phyloP scores from a whole-genome alignment of 2,113 vertebrate genomes.

The Cairina moschata region DNA sequence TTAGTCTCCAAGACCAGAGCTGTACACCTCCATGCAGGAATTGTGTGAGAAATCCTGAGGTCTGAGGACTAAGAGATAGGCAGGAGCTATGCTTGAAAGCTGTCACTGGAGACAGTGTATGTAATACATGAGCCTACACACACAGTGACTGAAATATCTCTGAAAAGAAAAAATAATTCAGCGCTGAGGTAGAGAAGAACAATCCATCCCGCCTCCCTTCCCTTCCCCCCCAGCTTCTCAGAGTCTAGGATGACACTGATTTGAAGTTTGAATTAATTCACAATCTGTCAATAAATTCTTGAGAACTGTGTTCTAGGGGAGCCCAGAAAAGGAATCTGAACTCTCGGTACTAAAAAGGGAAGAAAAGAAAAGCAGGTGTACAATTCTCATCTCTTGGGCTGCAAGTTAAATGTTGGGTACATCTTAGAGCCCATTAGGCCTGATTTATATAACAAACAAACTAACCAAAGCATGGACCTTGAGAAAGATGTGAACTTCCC shows the following conservation, averaged over 20 bases:
- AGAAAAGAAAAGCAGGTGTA: background rate
- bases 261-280: constrained; percentile 13
- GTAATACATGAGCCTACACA: background rate
- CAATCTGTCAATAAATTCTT: background rate
- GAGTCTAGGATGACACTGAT: background rate
- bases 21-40: background rate
- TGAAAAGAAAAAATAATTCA: background rate
- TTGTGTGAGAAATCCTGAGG: constrained; percentile 2
- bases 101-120: background rate
- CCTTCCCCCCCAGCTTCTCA: background rate
- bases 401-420: background rate
- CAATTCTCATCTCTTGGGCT: background rate
- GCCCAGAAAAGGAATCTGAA: background rate
- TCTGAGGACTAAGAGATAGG: background rate
- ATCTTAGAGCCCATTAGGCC: background rate
- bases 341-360: background rate
- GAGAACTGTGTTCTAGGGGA: background rate
- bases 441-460: background rate
- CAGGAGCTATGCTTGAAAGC: background rate
- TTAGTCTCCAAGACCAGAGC: background rate
- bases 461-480: background rate
- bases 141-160: background rate
- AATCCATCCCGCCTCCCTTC: fast-evolving
- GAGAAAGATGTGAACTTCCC: background rate
- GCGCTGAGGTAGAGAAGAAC: background rate